phyloP scores from a whole-genome alignment of 2,797 vertebrate species.

The Pelodytes ibericus region DNA sequence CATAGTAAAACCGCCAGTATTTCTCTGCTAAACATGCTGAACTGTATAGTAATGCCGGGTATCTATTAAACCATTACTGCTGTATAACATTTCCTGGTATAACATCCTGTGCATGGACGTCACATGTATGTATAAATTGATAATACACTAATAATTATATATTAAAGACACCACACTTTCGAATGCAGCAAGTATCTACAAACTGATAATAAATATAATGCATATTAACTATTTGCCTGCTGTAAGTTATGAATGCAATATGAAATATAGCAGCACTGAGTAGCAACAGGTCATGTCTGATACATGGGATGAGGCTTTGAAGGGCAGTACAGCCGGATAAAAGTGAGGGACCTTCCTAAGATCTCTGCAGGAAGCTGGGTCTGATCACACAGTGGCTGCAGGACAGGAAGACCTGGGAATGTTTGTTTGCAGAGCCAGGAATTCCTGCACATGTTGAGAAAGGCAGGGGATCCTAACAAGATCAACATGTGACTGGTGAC shows the following conservation, averaged over 20 bases:
- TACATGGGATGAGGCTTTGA: conserved; percentile 20
- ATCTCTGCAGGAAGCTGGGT: conserved; percentile 51
- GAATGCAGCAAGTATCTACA: background rate
- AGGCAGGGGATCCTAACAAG: conserved; percentile 47
- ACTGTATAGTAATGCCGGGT: background rate
- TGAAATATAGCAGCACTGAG: conserved; percentile 3
- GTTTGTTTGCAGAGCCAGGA: conserved; percentile 55
- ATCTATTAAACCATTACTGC: background rate
- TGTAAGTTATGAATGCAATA: background rate
- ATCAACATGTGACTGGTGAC: conserved; percentile 50
- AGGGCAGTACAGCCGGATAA: conserved; percentile 42
- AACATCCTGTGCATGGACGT: background rate
- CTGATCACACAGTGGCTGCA: conserved; percentile 47
- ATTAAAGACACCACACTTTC: too few relatives aligned
- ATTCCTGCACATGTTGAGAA: conserved; percentile 55
- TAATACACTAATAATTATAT: too few relatives aligned
- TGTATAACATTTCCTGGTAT: background rate
- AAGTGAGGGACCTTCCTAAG: conserved; percentile 50
- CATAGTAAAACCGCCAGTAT: background rate
- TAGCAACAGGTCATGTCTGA: conserved; percentile 6
- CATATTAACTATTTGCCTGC: too few relatives aligned
- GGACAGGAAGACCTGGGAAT: conserved; percentile 56
- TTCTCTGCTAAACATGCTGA: background rate
- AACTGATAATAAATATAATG: background rate
- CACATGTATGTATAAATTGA: too few relatives aligned